A percentile compares a stretch with the other conserved stretches of the same genome.
Conservation (phyloP, 2,888 invertebrate species). For the Pimpla rufipes region DNA sequence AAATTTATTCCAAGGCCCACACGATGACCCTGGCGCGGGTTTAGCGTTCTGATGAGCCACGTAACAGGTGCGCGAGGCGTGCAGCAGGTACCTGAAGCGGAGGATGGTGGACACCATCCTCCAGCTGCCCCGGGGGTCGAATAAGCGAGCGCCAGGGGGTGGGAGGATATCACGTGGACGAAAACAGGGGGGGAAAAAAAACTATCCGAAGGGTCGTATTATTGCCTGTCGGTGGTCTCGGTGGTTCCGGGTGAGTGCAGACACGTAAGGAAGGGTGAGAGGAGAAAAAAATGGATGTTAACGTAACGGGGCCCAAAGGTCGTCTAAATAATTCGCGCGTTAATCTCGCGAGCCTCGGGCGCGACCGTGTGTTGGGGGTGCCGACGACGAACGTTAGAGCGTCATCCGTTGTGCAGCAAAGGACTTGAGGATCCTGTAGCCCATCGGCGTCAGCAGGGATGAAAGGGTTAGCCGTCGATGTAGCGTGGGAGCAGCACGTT, state of each 20-base stretch:
- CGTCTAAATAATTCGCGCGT: constrained; percentile 74
- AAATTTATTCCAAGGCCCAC: constrained; percentile 27
- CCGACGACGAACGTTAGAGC: constrained; percentile 58
- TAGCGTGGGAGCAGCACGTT: constrained; percentile 29
- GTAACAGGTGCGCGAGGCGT: constrained; percentile 64
- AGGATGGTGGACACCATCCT: background rate
- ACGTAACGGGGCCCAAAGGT: constrained; percentile 61
- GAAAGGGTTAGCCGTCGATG: constrained; percentile 69
- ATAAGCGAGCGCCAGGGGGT: constrained; percentile 49
- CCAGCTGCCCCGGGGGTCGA: constrained; percentile 61
- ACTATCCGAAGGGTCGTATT: constrained; percentile 10
- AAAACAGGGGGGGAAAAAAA: background rate
- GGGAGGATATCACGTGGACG: background rate
- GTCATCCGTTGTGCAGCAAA: constrained; percentile 13
- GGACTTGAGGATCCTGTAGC: constrained; percentile 29
- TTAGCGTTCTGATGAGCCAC: constrained; percentile 33
- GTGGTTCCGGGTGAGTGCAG: background rate
- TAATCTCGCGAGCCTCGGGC: constrained; percentile 70
- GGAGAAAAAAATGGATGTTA: constrained; percentile 63
- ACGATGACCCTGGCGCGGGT: constrained; percentile 13
- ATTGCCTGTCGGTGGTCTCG: background rate
- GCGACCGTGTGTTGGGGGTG: constrained; percentile 33
- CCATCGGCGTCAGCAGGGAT: constrained; percentile 51
- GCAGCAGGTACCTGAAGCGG: constrained; percentile 36
- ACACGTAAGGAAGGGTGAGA: constrained; percentile 36